Percentiles rank a stretch among this genome's conserved stretches.
phyloP scores from a whole-genome alignment of 2,797 vertebrate species.

The Pelochelys cantorii region DNA sequence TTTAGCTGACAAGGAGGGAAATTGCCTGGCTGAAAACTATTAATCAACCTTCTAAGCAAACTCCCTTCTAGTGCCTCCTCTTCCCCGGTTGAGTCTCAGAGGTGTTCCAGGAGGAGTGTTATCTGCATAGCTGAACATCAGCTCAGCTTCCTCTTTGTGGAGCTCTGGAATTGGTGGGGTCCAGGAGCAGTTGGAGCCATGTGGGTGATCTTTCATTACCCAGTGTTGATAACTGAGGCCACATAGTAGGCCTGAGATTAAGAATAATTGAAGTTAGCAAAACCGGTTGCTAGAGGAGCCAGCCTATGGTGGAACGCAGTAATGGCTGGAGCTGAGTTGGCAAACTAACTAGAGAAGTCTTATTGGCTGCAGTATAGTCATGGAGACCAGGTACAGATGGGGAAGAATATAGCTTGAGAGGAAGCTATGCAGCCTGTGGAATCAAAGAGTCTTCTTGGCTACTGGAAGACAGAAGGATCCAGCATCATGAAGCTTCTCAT shows the following conservation, averaged over 20 bases:
- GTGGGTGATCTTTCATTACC: not conserved
- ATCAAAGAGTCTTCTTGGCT: not conserved
- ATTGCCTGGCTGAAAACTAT: not conserved
- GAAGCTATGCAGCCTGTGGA: not conserved
- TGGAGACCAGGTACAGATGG: not conserved
- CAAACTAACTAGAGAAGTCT: not conserved
- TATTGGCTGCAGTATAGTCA: not conserved
- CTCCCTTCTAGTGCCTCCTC: too few species aligned
- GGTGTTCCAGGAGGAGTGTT: not conserved
- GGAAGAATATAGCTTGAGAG: not conserved
- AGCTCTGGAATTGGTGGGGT: not conserved
- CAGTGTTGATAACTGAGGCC: rapidly evolving
- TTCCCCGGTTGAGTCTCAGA: not conserved
- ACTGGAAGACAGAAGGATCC: not conserved
- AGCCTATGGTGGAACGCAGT: not conserved
- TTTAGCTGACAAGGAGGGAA: not conserved
- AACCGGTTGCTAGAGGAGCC: rapidly evolving
- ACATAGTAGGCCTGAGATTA: not conserved
- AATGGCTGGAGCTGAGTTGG: not conserved
- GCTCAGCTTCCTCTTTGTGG: not conserved
- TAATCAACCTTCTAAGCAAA: not conserved
- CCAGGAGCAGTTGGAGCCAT: not conserved
- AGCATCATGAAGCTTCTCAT: not conserved
- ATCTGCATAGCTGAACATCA: not conserved
- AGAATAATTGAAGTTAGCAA: not conserved